Evolutionary conservation across 1,140 invertebrate species (phyloP), one percentile per base, ranked within the genome.

Genomic region (Steinernema khuongi): DNA sequence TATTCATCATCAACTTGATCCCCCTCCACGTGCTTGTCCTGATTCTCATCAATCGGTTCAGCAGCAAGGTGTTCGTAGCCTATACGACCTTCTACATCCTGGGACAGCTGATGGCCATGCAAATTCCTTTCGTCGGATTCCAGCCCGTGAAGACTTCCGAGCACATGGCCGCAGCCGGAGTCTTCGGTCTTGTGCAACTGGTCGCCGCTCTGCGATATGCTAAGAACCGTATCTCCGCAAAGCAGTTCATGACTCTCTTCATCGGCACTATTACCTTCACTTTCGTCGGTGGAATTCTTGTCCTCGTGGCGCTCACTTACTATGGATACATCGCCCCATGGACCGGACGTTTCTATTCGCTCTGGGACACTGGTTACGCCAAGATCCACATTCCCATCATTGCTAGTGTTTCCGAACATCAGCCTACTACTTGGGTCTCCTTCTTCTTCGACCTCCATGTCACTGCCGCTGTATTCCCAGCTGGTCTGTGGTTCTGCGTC

Each of bases 351-450:
- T 99, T 99, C 87, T 99, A 99, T 86, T 99, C 96, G 0, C 87
- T 99, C 18, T 99, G 96, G 96, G 97, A 99, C 86, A 99, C 96
- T 1, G 95, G 94, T 7, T 99, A 99, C 87, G 97, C 97, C 1
- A 99, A 99, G 88, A 96, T 99, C 84, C 96, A 99, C 86, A 99
- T 99, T 85, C 97, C 97, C 0, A 99, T 99, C 83, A 99, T 99
- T 82, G 96, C 96, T 0, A 97, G 94, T 1, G 97, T 99, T 18
- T 98, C 95, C 0, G 97, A 99, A 86, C 97, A 99, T 90, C 97
- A 99, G 86, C 96, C 96, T 0, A 99, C 96, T 0, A 97, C 96
- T 0, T 99, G 96, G 96, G 94, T 76, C 30, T 80, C 77, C 1
- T 84, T 79, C 74, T 99, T 98, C 89, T 99, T 99, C 86, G 96